phyloP scores from a whole-genome alignment of 1,140 invertebrate species.

The Lordiphosa collinella region DNA sequence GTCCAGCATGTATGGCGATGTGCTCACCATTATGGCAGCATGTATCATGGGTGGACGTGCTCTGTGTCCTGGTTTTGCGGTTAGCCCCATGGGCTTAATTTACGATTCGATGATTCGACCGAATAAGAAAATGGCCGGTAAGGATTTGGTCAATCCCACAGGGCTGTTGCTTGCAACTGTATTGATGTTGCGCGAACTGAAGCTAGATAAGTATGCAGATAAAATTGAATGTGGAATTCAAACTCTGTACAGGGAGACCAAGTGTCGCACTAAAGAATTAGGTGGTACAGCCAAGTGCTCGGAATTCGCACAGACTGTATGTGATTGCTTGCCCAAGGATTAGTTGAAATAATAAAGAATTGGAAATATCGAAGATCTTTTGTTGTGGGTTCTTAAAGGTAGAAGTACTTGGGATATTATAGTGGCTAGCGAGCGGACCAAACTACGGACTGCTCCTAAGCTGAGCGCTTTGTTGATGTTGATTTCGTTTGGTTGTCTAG shows the following conservation, averaged over 20 bases:
- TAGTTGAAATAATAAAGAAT: too few species aligned
- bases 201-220: conserved; percentile 12
- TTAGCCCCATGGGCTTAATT: conserved; percentile 22
- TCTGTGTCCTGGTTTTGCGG: conserved; percentile 38
- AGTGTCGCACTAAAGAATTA: conserved; percentile 43
- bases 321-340: conserved; percentile 7
- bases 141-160: conserved; percentile 50
- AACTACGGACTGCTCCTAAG: too few species aligned
- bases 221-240: conserved; percentile 27
- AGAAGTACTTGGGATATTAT: too few species aligned
- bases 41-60: conserved; percentile 38
- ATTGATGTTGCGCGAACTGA: conserved; percentile 34
- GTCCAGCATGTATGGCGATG: conserved; percentile 66
- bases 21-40: conserved; percentile 33
- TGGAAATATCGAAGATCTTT: too few species aligned
- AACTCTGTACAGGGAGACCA: conserved; percentile 33
- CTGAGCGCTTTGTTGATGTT: too few species aligned
- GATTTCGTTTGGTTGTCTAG: too few species aligned
- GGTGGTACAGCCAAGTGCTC: conserved; percentile 44
- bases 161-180: conserved; percentile 35
- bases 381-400: too few species aligned
- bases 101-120: conserved; percentile 24
- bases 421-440: too few species aligned
- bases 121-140: conserved; percentile 5
- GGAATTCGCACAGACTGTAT: conserved; percentile 44